Base-by-base conservation (phyloP, 2,888 invertebrate genomes). In the Camponotus fellah region DNA sequence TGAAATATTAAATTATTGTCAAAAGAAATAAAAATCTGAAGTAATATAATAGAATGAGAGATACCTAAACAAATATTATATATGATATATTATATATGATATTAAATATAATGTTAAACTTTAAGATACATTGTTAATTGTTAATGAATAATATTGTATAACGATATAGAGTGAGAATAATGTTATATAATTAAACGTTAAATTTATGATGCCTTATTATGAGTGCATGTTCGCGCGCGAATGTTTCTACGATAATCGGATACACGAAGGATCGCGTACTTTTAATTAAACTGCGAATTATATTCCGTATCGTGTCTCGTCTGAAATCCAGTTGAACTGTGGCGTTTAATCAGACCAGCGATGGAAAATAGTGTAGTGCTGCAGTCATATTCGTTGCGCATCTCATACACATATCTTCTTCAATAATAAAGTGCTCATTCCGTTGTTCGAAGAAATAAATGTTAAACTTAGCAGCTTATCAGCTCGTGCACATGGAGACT, bases 231-330 rank as follows among this genome's bases (percentile, higher is more conserved):
- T 43, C 6, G n/a, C 4, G 9, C 37, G 8, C 12, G 26, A 84
- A 66, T 79, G 71, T 66, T 68, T 69, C 40, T 49, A 75, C 26
- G 58, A 26, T 64, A 49, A 82, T 84, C 65, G 62, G 76, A 60
- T n/a, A 56, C 53, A 56, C 21, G 56, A 77, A 81, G 66, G 72
- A 66, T 79, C 62, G 46, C 60, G 21, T 43, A 53, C 65, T 60
- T 84, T 85, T 89, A 85, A 88, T 88, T 88, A 89, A 88, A 88
- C 80, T 75, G 43, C 72, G 43, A 69, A 71, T 81, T 68, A 69
- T 85, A 85, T 77, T 82, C 56, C 53, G 21, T 26, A 32, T 76
- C 60, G 69, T 68, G 82, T 82, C 64, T 64, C 66, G 26, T n/a
- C 53, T 5, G 62, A 81, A 74, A 32, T 43, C 43, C 5, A 69